These are phyloP conservation scores for Dryococelus australis DNA, from an alignment of 2,888 invertebrate genomes.

Conservation along the genomic window DNA sequence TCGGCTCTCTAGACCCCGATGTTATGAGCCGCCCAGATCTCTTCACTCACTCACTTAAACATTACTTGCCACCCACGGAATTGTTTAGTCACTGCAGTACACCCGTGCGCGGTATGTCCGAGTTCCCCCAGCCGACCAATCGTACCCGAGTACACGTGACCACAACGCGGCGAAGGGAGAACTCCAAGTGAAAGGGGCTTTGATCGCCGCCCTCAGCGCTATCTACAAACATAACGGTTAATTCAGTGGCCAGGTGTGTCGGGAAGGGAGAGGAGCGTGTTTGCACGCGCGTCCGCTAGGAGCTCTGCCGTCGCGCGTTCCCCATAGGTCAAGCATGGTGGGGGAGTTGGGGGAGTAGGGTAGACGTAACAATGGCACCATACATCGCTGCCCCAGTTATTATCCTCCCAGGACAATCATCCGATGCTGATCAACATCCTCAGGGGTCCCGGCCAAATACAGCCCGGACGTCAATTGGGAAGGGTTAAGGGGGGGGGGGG, in stretches of 20 bases:
- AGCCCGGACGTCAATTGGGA: neutral
- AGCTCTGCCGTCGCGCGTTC: neutral
- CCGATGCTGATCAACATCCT: neutral
- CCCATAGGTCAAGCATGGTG: neutral
- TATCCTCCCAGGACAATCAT: conserved; percentile 1
- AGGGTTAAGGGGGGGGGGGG: neutral
- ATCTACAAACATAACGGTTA: neutral
- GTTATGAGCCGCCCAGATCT: no score
- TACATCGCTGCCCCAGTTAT: neutral
- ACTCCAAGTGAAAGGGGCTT: neutral
- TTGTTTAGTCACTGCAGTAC: no score
- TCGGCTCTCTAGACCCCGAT: no score
- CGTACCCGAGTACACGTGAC: no score
- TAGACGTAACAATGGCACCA: neutral
- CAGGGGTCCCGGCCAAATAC: neutral
- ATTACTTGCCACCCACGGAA: no score
- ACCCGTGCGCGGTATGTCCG: no score
- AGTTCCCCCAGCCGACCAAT: no score
- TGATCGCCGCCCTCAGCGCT: neutral
- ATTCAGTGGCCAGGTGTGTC: neutral
- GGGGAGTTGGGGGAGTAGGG: neutral
- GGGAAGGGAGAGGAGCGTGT: neutral
- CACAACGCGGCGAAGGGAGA: no score
- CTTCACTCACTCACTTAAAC: no score
- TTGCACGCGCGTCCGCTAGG: neutral